Base-by-base conservation (phyloP, 2,797 vertebrate genomes). In the Simalia tracyae region DNA sequence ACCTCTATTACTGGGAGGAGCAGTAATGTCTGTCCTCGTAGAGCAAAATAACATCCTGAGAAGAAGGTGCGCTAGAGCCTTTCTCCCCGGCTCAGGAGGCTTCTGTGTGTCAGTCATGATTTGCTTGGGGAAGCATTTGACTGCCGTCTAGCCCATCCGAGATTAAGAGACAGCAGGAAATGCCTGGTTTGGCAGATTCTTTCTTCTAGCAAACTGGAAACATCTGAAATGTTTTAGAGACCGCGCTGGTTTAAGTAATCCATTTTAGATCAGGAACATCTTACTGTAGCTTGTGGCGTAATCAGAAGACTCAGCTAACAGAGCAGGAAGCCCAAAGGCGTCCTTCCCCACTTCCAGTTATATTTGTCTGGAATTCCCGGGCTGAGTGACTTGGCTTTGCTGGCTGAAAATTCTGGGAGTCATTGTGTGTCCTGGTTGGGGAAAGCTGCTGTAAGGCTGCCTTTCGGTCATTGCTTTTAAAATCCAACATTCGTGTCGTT, bases 301-400 rank as follows among this genome's bases (percentile, higher is more conserved):
- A 0, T 28, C 2, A 0, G 36, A 2, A 7, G 7, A 24, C 7
- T 15, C 2, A 0, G 63, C 42, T n/a, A 15, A 10, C 0, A 9
- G 59, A 10, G 10, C 31, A 3, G 22, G 76, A 54, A 36, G 4
- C 4, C 0, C 12, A 59, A n/a, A 50, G 11, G 19, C 68, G 1
- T 3, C 36, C 72, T 42, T 54, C 72, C 72, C 36, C 19, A 24
- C 72, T 76, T 76, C 4, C 0, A 22, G 17, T 22, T 54, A 8
- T 54, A 54, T 54, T 54, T 42, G 31, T 10, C 66, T 72, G n/a
- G 66, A 31, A 15, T 72, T 17, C n/a, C 66, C n/a, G 14, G 66
- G 66, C 72, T 42, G 72, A 76, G 68, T 7, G 8, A 6, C 68
- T 72, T 19, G 31, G 15, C 7, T 72, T 72, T 36, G 15, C 15